These are phyloP conservation scores for Onthophagus sagittarius DNA, from an alignment of 2,888 invertebrate genomes.

Conservation along the genomic window DNA sequence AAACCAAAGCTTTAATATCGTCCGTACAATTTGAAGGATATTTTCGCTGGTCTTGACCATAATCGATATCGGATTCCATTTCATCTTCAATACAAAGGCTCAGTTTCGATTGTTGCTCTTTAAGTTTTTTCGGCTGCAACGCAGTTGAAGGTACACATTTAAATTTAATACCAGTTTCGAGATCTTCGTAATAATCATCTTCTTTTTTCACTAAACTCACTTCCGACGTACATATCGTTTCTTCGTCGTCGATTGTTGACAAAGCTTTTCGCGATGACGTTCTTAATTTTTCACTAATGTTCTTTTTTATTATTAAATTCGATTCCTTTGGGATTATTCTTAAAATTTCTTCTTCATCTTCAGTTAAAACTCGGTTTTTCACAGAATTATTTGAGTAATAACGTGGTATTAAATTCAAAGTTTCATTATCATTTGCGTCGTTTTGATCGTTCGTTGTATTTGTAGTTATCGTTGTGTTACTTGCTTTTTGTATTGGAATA, in stretches of 20 bases:
- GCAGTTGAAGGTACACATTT: slow-evolving; percentile 16
- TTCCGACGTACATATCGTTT: background rate
- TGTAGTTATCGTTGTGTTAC: background rate
- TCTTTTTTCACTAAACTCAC: slow-evolving; percentile 18
- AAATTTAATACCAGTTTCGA: slow-evolving; percentile 23
- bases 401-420: background rate
- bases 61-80: slow-evolving; percentile 23
- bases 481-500: background rate
- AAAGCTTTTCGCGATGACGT: background rate
- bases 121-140: slow-evolving; percentile 7
- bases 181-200: slow-evolving; percentile 24
- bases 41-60: slow-evolving; percentile 2
- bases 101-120: slow-evolving; percentile 22
- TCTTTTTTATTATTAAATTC: slow-evolving; percentile 20
- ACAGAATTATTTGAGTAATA: background rate
- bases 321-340: slow-evolving; percentile 22
- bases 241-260: background rate
- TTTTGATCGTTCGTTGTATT: background rate
- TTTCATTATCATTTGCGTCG: background rate
- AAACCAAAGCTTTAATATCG: slow-evolving; percentile 17
- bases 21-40: slow-evolving; percentile 17
- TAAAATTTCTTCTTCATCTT: slow-evolving; percentile 22
- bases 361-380: slow-evolving; percentile 1
- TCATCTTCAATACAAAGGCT: slow-evolving; percentile 24
- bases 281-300: slow-evolving; percentile 20